Evolutionary conservation across 1,140 invertebrate species (phyloP).

Genomic region (Melipona quadrifasciata): DNA sequence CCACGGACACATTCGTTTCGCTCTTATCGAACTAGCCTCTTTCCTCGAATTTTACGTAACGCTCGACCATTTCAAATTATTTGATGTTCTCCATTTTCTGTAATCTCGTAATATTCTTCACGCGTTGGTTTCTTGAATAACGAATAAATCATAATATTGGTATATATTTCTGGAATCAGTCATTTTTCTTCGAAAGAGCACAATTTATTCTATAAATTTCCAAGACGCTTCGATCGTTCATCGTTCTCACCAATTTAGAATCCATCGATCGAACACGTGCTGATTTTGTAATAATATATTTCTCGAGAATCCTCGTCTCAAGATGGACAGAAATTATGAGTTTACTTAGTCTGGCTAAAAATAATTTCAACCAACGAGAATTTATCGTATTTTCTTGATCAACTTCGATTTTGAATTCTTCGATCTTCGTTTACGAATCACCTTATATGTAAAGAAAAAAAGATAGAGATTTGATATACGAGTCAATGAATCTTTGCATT

Average conservation of each 20-base stretch:
- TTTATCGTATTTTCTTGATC: neutral
- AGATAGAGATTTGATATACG: neutral
- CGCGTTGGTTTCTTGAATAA: neutral
- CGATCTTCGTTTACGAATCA: neutral
- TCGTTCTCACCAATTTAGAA: neutral
- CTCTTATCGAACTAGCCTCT: neutral
- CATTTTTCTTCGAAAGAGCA: neutral
- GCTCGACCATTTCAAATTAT: neutral
- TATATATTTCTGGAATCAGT: too few species aligned
- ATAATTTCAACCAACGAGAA: too few species aligned
- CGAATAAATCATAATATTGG: neutral
- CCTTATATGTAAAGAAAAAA: neutral
- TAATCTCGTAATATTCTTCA: neutral
- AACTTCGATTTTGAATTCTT: neutral
- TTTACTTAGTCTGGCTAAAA: neutral
- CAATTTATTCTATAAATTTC: conserved; percentile 24
- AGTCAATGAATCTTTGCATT: neutral
- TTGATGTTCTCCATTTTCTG: neutral
- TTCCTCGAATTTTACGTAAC: conserved; percentile 1
- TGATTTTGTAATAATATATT: conserved; percentile 23
- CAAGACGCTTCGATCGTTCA: neutral
- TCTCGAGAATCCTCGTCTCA: neutral
- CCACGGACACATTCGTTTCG: conserved; percentile 1
- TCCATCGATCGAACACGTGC: neutral
- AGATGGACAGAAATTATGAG: neutral